Conservation (phyloP, 2,113 vertebrate species). For the Pseudorectes ferrugineus region DNA sequence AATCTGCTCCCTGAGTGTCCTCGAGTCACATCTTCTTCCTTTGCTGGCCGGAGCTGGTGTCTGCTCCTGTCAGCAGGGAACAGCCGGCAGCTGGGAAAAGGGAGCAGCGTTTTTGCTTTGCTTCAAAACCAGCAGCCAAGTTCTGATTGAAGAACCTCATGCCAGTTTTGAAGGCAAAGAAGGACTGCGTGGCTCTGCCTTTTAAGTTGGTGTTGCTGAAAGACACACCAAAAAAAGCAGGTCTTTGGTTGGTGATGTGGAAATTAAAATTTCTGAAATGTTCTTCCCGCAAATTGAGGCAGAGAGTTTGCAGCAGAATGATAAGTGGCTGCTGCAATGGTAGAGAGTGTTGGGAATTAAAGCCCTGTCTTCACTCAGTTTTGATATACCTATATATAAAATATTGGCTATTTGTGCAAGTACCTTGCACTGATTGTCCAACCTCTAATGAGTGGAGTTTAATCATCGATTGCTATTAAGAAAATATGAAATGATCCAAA, state of each 20-base stretch:
- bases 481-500: neutral
- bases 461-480: neutral
- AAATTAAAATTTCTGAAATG: neutral
- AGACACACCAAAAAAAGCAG: neutral
- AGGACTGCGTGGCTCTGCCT: neutral
- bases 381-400: neutral
- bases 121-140: neutral
- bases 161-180: neutral
- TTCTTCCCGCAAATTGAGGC: neutral
- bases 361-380: neutral
- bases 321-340: neutral
- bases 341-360: neutral
- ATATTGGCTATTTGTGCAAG: neutral
- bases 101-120: neutral
- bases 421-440: neutral
- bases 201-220: neutral
- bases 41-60: neutral
- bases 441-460: neutral
- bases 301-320: neutral
- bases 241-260: conserved; percentile 19
- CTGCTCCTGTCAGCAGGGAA: neutral
- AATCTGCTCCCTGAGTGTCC: conserved; percentile 4
- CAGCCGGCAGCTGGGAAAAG: neutral
- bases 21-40: neutral
- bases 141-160: neutral